Base-by-base conservation (phyloP, 2,888 invertebrate species). In the Meganola albula region DNA sequence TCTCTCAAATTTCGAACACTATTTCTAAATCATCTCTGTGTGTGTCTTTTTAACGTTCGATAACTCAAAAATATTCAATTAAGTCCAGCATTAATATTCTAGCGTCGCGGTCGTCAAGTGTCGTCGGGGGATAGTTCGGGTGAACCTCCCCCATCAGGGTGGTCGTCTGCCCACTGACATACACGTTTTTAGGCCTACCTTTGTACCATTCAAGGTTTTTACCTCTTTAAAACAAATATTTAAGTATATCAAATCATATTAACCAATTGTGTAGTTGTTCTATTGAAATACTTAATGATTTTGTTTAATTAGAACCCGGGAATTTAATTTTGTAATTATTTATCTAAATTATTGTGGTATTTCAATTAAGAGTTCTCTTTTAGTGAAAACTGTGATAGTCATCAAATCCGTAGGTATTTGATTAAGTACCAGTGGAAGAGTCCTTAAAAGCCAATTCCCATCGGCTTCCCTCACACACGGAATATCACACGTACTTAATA, bases 181-280 rank as follows among this genome's bases (percentile, higher is more conserved):
- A 51, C 71, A 61, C 75, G 75, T 83, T 84, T 84, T 83, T 82
- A 80, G 82, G 83, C 82, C 82, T 80, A 64, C 65, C 74, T 76
- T 82, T 82, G 82, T 78, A 77, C 78, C 63, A 75, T 67, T 60
- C 74, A 57, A 65, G 64, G 63, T 62, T 63, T 66, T 64, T 56
- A 63, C 58, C 55, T 56, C 62, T 57, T 68, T 68, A 54, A 54
- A 20, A 52, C 49, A 44, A 58, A 53, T 64, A 47, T 56, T 55
- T 49, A n/a, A n/a, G n/a, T n/a, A n/a, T n/a, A 49, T 35, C 33
- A 29, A 28, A 28, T 34, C 6, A 7, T 20, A 6, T 10, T 12
- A 10, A 26, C 14, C 34, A 25, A 1, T 16, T 24, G 23, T 25
- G 7, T 7, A 20, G 20, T n/a, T 7, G 20, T 20, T 7, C 4